Percentiles rank a stretch among this genome's conserved stretches.
These are phyloP conservation scores for Diogma glabrata DNA, from an alignment of 2,888 invertebrate species.

Conservation along the genomic window DNA sequence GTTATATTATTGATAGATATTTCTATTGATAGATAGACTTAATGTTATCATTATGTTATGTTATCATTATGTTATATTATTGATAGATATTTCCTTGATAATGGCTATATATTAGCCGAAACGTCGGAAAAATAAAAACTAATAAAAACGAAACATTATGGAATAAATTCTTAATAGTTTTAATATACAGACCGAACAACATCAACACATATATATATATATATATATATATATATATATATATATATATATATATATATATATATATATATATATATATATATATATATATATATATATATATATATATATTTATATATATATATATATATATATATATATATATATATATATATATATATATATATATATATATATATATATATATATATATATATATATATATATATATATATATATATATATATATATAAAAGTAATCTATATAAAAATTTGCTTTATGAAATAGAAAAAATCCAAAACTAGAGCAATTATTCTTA, in stretches of 20 bases:
- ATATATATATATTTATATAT: constrained; percentile 1
- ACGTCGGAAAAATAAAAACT: too few species aligned
- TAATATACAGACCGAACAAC: too few species aligned
- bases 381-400: constrained; percentile 3
- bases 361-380: constrained; percentile 3
- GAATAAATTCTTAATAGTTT: too few species aligned
- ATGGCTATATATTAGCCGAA: too few species aligned
- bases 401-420: background rate
- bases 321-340: constrained; percentile 1
- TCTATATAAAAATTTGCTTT: too few species aligned
- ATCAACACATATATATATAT: background rate
- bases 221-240: constrained; percentile 3
- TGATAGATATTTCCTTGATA: too few species aligned
- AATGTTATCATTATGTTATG: too few species aligned
- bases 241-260: constrained; percentile 3
- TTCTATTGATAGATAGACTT: too few species aligned
- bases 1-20: too few species aligned
- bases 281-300: constrained; percentile 3
- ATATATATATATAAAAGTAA: background rate
- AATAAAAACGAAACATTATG: too few species aligned
- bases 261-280: constrained; percentile 1
- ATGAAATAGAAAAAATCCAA: constrained; percentile 14
- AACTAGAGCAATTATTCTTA: too few species aligned
- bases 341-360: constrained; percentile 3
- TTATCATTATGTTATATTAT: too few species aligned